These are phyloP conservation scores for Lepidurus couesii DNA, from an alignment of 1,140 invertebrate genomes.

Conservation along the genomic window DNA sequence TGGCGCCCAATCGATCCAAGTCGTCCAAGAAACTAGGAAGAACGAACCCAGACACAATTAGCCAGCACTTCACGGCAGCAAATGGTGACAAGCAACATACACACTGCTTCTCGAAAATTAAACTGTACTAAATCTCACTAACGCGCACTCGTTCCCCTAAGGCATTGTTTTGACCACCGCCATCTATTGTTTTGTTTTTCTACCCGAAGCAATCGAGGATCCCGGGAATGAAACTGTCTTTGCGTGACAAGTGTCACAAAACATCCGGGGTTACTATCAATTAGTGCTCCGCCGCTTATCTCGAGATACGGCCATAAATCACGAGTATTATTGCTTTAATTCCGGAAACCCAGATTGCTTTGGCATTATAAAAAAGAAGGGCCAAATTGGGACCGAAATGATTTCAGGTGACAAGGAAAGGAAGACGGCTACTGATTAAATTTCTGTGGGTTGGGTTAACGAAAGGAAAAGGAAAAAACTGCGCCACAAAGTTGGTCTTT, in stretches of 20 bases:
- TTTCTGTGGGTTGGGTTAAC: not conserved
- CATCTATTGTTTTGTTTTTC: not conserved
- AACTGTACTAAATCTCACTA: not conserved
- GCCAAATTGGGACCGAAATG: not conserved
- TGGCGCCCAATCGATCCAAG: slow-evolving; percentile 91
- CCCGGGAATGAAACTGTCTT: too few relatives aligned
- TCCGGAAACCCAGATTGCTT: too few relatives aligned
- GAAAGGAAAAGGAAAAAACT: not conserved
- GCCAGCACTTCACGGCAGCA: not conserved
- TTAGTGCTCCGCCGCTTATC: slow-evolving; percentile 3
- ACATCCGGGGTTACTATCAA: slow-evolving; percentile 3
- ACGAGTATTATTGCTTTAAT: too few relatives aligned
- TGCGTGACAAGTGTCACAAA: not conserved
- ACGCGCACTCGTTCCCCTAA: not conserved
- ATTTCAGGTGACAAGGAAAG: not conserved
- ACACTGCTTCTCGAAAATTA: not conserved
- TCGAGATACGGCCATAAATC: not conserved
- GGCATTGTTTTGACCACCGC: not conserved
- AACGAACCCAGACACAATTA: slow-evolving; percentile 38
- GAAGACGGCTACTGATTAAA: not conserved
- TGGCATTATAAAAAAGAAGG: not conserved
- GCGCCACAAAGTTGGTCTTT: not conserved
- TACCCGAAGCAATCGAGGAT: not conserved
- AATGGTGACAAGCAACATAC: not conserved
- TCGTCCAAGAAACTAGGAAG: slow-evolving; percentile 79